These are phyloP conservation scores for Scomberomorus guttatus DNA, from an alignment of 2,797 vertebrate species.

Conservation along the genomic window DNA sequence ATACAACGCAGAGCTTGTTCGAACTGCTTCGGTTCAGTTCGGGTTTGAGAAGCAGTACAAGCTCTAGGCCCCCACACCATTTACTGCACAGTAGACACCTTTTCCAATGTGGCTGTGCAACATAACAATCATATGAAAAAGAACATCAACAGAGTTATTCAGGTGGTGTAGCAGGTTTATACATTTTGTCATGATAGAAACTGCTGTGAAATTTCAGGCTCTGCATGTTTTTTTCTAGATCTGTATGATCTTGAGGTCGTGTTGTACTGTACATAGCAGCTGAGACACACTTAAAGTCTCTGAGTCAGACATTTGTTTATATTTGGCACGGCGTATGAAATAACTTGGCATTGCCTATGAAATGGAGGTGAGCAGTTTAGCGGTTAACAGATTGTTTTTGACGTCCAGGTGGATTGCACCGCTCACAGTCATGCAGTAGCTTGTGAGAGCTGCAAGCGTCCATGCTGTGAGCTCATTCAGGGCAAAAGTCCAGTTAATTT, in stretches of 20 bases:
- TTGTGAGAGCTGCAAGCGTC: not conserved
- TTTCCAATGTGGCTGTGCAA: not conserved
- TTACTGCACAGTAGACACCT: not conserved
- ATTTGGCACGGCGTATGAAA: not conserved
- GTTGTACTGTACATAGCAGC: not conserved
- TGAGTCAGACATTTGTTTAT: constrained; percentile 1
- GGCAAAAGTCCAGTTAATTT: not conserved
- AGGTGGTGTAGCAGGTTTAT: too few species aligned
- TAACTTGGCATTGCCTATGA: not conserved
- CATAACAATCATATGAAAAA: too few species aligned
- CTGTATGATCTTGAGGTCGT: not conserved
- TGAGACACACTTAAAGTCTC: not conserved
- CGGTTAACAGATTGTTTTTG: not conserved
- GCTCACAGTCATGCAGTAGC: not conserved
- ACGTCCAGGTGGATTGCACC: not conserved
- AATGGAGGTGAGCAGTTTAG: not conserved
- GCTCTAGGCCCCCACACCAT: not conserved
- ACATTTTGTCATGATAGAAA: too few species aligned
- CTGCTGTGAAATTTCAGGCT: not conserved
- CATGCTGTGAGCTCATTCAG: not conserved
- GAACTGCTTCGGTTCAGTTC: not conserved
- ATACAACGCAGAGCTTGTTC: not conserved
- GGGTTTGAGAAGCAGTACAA: not conserved
- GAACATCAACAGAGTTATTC: too few species aligned
- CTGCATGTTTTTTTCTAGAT: not conserved